Evolutionary conservation across 2,888 invertebrate genomes (phyloP).

Genomic region (Agrilus biguttatus): DNA sequence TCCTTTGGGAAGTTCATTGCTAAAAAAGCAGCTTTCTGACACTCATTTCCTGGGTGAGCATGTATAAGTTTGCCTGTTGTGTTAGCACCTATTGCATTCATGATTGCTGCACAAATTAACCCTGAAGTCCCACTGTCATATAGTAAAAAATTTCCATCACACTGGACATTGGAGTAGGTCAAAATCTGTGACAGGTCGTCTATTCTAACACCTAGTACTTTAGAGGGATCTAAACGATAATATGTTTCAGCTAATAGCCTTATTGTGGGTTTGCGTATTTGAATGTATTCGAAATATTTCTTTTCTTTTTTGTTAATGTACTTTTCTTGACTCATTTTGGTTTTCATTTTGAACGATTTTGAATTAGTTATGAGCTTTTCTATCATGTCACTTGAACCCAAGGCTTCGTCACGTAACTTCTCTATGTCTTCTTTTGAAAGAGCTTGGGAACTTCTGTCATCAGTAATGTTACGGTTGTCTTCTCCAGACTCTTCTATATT

Average conservation of each 20-base stretch:
- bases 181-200: constrained; percentile 85
- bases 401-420: constrained; percentile 59
- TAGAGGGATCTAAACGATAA: constrained; percentile 61
- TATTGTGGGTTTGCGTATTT: constrained; percentile 66
- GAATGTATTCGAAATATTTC: constrained; percentile 78
- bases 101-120: constrained; percentile 64
- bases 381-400: constrained; percentile 70
- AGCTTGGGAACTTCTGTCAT: constrained; percentile 68
- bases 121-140: constrained; percentile 86
- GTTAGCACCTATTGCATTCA: constrained; percentile 58
- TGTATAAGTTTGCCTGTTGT: constrained; percentile 55
- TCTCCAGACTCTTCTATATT: constrained; percentile 52
- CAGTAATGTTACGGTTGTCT: constrained; percentile 75
- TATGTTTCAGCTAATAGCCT: constrained; percentile 73
- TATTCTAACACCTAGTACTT: constrained; percentile 62
- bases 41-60: constrained; percentile 67
- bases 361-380: constrained; percentile 81
- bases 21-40: constrained; percentile 61
- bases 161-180: constrained; percentile 64
- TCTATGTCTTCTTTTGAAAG: constrained; percentile 72
- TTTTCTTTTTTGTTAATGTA: constrained; percentile 90
- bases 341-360: constrained; percentile 78
- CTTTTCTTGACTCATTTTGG: constrained; percentile 85
- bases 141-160: constrained; percentile 61
- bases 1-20: constrained; percentile 68